These are phyloP conservation scores for Leptatherina wallacei DNA, from an alignment of 2,797 vertebrate species.

Conservation along the genomic window DNA sequence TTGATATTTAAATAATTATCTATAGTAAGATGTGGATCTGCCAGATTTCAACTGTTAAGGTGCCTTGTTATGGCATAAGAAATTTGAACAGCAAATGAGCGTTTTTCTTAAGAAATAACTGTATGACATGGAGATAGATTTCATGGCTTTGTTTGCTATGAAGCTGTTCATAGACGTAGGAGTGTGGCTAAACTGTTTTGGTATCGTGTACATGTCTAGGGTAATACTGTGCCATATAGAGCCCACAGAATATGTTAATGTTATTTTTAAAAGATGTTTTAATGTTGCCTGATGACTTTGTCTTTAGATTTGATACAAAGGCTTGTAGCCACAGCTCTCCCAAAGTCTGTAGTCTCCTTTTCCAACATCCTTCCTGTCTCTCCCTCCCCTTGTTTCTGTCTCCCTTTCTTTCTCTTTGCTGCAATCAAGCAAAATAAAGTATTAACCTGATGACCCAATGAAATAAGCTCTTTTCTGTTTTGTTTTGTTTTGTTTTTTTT, in stretches of 20 bases:
- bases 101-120: conserved; percentile 62
- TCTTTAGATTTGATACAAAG: conserved; percentile 87
- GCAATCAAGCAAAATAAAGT: conserved; percentile 91
- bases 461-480: conserved; percentile 50
- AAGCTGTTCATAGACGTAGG: conserved; percentile 84
- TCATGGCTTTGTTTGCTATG: conserved; percentile 80
- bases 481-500: background rate
- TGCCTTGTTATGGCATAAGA: conserved; percentile 83
- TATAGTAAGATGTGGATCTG: conserved; percentile 75
- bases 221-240: conserved; percentile 86
- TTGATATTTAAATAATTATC: conserved; percentile 82
- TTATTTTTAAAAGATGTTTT: conserved; percentile 86
- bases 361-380: conserved; percentile 69
- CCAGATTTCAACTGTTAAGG: conserved; percentile 81
- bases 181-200: conserved; percentile 85
- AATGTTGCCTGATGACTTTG: conserved; percentile 87
- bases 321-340: conserved; percentile 86
- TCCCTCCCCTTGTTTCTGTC: conserved; percentile 67
- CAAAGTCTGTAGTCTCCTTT: conserved; percentile 83
- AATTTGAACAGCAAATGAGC: conserved; percentile 66
- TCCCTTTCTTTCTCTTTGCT: conserved; percentile 84
- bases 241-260: conserved; percentile 83
- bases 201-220: conserved; percentile 86
- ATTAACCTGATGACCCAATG: conserved; percentile 88
- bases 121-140: conserved; percentile 71